These are phyloP conservation scores for Balearica regulorum DNA, from an alignment of 2,797 vertebrate genomes.

Conservation along the genomic window DNA sequence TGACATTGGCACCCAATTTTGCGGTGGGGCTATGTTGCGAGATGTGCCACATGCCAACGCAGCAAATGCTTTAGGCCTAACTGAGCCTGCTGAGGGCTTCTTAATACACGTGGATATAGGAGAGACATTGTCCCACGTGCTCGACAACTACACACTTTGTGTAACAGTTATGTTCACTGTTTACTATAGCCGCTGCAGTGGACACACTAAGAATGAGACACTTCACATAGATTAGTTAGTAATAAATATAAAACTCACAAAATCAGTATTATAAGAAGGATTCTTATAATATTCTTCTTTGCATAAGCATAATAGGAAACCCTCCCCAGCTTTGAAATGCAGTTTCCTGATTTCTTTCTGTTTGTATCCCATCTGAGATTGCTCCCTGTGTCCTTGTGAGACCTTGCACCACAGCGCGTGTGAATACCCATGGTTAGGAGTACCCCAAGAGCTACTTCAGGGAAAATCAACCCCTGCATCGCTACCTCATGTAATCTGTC, in stretches of 20 bases:
- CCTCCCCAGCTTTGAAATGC: not conserved
- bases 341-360: not conserved
- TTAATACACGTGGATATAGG: not conserved
- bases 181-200: not conserved
- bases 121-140: not conserved
- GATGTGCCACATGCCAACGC: not conserved
- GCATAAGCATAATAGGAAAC: not conserved
- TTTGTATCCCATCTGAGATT: not conserved
- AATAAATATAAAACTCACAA: not conserved
- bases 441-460: not conserved
- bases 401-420: fast-evolving
- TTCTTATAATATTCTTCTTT: not conserved
- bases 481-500: not conserved
- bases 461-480: not conserved
- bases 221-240: not conserved
- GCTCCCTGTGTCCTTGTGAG: not conserved
- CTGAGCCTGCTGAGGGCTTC: not conserved
- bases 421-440: not conserved
- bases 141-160: too few relatives aligned
- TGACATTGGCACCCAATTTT: not conserved
- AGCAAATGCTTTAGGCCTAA: not conserved
- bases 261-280: not conserved
- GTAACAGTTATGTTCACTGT: too few relatives aligned
- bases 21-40: not conserved
- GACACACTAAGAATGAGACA: not conserved